A percentile compares a stretch with the other conserved stretches of the same genome.
Conservation (phyloP, 1,140 invertebrate species). For the Microplitis demolitor region DNA sequence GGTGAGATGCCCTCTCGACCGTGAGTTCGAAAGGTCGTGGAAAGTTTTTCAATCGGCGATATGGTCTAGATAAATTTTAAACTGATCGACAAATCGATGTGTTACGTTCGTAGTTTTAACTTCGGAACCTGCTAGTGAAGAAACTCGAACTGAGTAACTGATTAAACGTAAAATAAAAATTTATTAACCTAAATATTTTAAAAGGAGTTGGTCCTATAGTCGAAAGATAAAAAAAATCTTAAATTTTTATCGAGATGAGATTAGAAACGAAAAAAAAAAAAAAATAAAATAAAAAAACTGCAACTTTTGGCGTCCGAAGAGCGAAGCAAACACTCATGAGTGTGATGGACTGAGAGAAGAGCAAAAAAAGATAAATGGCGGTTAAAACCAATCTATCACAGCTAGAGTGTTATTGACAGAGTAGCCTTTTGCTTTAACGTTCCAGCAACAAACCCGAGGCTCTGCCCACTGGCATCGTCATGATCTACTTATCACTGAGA, state of each 20-base stretch:
- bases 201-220: too few species aligned
- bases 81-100: neutral
- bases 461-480: constrained; percentile 26
- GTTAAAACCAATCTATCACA: constrained; percentile 57
- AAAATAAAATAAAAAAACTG: constrained; percentile 9
- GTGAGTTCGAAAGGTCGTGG: constrained; percentile 9
- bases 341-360: constrained; percentile 39
- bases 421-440: constrained; percentile 44
- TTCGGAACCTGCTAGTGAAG: too few species aligned
- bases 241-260: too few species aligned
- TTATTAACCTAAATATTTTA: too few species aligned
- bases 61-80: constrained; percentile 14
- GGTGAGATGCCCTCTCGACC: neutral
- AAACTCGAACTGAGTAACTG: too few species aligned
- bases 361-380: constrained; percentile 60
- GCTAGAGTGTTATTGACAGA: constrained; percentile 55
- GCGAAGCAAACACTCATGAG: constrained; percentile 19
- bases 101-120: too few species aligned
- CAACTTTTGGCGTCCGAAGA: neutral
- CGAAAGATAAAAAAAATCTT: too few species aligned
- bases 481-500: constrained; percentile 9
- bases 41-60: constrained; percentile 33
- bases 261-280: neutral
- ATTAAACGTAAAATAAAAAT: too few species aligned
- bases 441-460: neutral